Conservation (phyloP, 2,113 vertebrate species). For the Menura novaehollandiae region DNA sequence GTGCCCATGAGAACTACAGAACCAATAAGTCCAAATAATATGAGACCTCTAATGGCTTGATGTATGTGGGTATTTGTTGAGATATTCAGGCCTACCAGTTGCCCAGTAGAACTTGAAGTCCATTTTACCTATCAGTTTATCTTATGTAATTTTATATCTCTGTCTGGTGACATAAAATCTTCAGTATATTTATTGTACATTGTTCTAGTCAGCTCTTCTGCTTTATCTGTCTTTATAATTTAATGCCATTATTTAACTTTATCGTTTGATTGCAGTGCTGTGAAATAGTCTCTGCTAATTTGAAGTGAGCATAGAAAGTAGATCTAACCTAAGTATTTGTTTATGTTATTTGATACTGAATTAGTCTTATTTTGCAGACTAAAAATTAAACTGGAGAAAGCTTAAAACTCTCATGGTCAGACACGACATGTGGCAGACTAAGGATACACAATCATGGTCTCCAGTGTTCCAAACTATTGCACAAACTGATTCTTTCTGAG, state of each 20-base stretch:
- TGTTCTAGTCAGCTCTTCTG: neutral
- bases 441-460: neutral
- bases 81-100: neutral
- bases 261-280: neutral
- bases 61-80: neutral
- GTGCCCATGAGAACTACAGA: neutral
- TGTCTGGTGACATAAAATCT: neutral
- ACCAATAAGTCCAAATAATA: neutral
- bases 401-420: neutral
- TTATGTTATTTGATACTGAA: neutral
- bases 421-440: neutral
- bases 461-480: neutral
- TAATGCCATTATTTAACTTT: neutral
- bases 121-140: neutral
- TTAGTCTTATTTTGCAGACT: neutral
- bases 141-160: neutral
- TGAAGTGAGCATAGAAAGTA: neutral
- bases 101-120: neutral
- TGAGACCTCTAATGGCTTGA: accelerated
- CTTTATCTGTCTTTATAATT: neutral
- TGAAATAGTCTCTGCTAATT: neutral
- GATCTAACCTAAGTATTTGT: neutral
- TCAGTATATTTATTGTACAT: neutral
- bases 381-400: neutral
- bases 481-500: neutral